phyloP scores from a whole-genome alignment of 2,888 invertebrate species.

The Chesias legatella region DNA sequence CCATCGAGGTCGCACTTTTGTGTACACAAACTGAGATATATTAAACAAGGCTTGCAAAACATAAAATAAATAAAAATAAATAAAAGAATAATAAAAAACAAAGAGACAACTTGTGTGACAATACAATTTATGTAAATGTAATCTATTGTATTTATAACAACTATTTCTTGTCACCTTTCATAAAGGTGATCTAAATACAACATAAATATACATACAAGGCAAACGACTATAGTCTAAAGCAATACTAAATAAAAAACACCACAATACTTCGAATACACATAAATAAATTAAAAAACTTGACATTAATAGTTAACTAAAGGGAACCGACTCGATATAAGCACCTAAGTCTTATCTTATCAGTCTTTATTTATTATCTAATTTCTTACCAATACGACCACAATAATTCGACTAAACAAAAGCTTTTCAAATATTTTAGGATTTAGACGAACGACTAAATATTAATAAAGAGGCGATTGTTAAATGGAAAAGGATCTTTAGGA shows the following conservation, averaged over 20 bases:
- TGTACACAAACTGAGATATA: too few species aligned
- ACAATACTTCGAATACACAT: slow-evolving; percentile 15
- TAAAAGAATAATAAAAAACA: slow-evolving; percentile 8
- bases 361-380: slow-evolving; percentile 45
- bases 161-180: slow-evolving; percentile 4
- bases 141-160: slow-evolving; percentile 10
- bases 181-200: slow-evolving; percentile 10
- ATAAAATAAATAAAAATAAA: slow-evolving; percentile 5
- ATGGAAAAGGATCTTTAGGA: too few species aligned
- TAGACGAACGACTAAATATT: slow-evolving; percentile 1
- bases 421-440: slow-evolving; percentile 1
- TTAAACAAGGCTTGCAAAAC: too few species aligned
- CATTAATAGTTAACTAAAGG: slow-evolving; percentile 17
- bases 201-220: slow-evolving; percentile 14
- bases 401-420: slow-evolving; percentile 2
- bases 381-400: slow-evolving; percentile 12
- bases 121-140: slow-evolving; percentile 17
- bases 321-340: slow-evolving; percentile 39
- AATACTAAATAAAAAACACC: slow-evolving; percentile 4
- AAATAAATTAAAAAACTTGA: slow-evolving; percentile 26
- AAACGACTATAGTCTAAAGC: slow-evolving; percentile 6
- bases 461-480: too few species aligned
- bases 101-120: slow-evolving; percentile 10
- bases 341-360: slow-evolving; percentile 52
- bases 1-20: too few species aligned